Conservation (phyloP, 2,888 invertebrate species). For the Choreutis nemorana region DNA sequence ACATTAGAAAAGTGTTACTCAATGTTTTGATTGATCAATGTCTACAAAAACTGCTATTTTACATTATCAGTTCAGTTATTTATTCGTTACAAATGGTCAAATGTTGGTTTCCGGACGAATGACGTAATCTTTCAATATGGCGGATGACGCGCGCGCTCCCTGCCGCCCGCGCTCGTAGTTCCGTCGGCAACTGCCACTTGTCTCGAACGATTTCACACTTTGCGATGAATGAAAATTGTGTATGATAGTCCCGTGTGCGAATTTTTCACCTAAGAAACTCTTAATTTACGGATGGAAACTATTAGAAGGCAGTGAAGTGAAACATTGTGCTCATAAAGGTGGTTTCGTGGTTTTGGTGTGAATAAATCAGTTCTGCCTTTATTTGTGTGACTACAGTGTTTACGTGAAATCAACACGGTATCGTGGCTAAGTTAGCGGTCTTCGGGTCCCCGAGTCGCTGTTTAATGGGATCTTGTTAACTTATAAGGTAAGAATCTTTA, state of each 20-base stretch:
- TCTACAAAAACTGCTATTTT: too few species aligned
- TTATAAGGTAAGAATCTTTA: conserved; percentile 9
- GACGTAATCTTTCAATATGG: conserved; percentile 62
- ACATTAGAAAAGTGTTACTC: too few species aligned
- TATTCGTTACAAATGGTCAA: too few species aligned
- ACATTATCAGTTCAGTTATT: too few species aligned
- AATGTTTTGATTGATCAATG: too few species aligned
- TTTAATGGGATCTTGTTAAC: conserved; percentile 63
- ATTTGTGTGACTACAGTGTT: conserved; percentile 52
- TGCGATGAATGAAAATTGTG: conserved; percentile 56
- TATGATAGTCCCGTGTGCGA: conserved; percentile 32
- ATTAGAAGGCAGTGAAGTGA: conserved; percentile 33
- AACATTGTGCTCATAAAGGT: conserved; percentile 41
- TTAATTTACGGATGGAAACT: conserved; percentile 26
- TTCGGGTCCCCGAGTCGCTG: conserved; percentile 35
- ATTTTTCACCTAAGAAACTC: conserved; percentile 32
- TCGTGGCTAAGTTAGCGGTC: conserved; percentile 28
- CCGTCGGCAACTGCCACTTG: conserved; percentile 38
- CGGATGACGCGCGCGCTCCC: conserved; percentile 58
- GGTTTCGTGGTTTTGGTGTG: conserved; percentile 44
- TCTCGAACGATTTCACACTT: conserved; percentile 49
- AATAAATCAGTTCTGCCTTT: conserved; percentile 52
- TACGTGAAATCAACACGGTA: conserved; percentile 49
- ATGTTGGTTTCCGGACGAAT: conserved; percentile 18
- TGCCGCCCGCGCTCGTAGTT: conserved; percentile 39